Percentiles rank a stretch among this genome's conserved stretches.
phyloP scores from a whole-genome alignment of 2,113 vertebrate species.

The Pogona vitticeps region DNA sequence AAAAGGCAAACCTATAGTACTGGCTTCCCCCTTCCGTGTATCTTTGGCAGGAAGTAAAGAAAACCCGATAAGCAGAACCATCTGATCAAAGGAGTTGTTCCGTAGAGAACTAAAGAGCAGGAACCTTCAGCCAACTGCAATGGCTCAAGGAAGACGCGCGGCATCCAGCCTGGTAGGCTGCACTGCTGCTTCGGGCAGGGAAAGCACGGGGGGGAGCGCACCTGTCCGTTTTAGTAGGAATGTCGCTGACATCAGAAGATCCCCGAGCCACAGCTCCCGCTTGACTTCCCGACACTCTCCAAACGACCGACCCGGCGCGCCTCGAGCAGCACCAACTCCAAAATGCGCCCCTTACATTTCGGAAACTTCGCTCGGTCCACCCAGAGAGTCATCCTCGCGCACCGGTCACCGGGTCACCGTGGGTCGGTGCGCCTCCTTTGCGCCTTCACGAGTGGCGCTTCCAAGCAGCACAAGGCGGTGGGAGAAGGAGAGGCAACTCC shows the following conservation, averaged over 20 bases:
- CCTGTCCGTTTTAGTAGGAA: not conserved
- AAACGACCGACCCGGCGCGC: not conserved
- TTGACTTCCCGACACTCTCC: not conserved
- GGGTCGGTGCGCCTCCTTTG: not conserved
- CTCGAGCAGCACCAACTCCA: not conserved
- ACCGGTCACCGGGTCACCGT: not conserved
- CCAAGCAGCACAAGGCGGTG: not conserved
- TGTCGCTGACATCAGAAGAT: too few relatives aligned
- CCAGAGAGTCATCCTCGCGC: too few relatives aligned
- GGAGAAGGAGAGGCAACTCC: not conserved
- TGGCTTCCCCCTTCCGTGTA: too few relatives aligned
- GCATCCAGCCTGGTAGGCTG: not conserved
- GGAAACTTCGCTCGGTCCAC: not conserved
- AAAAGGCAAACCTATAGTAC: too few relatives aligned
- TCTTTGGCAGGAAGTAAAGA: not conserved
- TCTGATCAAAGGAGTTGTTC: not conserved
- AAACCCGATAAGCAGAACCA: not conserved
- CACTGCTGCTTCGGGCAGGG: not conserved
- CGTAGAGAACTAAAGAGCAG: not conserved
- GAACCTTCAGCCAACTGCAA: not conserved
- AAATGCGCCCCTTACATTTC: not conserved
- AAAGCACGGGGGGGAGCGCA: not conserved
- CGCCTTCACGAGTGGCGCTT: too few relatives aligned
- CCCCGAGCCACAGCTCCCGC: not conserved
- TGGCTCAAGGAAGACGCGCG: not conserved